phyloP scores from a whole-genome alignment of 53 echinoderm and acorn worm species.

The Antedon mediterranea region DNA sequence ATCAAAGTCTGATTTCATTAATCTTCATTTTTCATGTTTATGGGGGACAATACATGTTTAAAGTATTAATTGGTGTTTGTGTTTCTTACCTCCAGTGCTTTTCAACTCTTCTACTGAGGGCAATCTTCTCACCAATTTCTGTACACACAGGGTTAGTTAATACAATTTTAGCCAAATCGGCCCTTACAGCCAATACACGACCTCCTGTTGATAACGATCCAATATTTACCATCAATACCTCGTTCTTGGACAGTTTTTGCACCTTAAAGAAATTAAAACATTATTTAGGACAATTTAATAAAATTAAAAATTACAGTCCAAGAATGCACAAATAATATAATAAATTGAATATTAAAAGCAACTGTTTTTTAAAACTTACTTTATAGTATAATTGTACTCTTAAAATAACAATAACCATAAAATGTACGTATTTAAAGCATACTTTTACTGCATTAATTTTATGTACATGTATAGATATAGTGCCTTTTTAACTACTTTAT shows the following conservation, averaged over 20 bases:
- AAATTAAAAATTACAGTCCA: no score
- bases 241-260: constrained; percentile 87
- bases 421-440: no score
- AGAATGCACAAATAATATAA: no score
- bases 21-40: neutral
- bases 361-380: no score
- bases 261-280: constrained; percentile 33
- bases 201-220: constrained; percentile 95
- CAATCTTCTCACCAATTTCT: constrained; percentile 92
- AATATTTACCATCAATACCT: constrained; percentile 97
- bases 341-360: no score
- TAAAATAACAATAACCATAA: no score
- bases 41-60: neutral
- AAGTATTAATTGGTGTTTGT: no score
- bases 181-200: constrained; percentile 91
- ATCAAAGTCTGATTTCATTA: no score
- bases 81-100: constrained; percentile 86
- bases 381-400: no score
- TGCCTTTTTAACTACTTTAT: no score
- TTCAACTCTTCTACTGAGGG: constrained; percentile 88
- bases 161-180: constrained; percentile 98
- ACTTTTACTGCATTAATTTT: no score
- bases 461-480: no score
- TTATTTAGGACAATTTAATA: neutral
- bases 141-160: constrained; percentile 98